Percentiles rank a stretch among this genome's conserved stretches.
These are phyloP conservation scores for Solea senegalensis DNA, from an alignment of 2,113 vertebrate genomes.

Conservation along the genomic window DNA sequence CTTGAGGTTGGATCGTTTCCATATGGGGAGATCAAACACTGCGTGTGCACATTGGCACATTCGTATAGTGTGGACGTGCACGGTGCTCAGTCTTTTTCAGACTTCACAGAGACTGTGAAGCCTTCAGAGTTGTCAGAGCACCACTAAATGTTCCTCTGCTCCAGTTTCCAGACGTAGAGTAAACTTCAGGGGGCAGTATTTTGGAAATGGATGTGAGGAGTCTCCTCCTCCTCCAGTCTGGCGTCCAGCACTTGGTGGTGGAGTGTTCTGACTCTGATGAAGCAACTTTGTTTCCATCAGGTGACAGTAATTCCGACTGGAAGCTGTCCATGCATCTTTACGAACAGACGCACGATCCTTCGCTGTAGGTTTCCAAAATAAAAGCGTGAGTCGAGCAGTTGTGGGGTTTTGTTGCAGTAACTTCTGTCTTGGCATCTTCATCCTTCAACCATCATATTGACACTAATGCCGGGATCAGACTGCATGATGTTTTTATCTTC, in stretches of 20 bases:
- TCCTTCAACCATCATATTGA: too few relatives aligned
- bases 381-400: background rate
- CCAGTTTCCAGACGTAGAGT: background rate
- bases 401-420: too few relatives aligned
- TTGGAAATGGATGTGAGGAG: background rate
- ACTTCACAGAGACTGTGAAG: background rate
- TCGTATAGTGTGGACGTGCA: background rate
- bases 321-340: too few relatives aligned
- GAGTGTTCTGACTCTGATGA: too few relatives aligned
- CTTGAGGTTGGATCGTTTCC: slow-evolving; percentile 63
- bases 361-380: background rate
- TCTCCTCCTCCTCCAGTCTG: too few relatives aligned
- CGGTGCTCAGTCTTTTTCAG: background rate
- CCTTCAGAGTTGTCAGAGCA: background rate
- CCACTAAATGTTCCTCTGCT: background rate
- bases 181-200: background rate
- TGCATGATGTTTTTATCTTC: too few relatives aligned
- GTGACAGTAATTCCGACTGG: too few relatives aligned
- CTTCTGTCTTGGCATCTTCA: too few relatives aligned
- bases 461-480: too few relatives aligned
- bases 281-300: too few relatives aligned
- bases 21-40: slow-evolving; percentile 52
- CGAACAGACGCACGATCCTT: too few relatives aligned
- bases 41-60: slow-evolving; percentile 13
- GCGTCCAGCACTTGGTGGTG: too few relatives aligned